Percentiles rank a stretch among this genome's conserved stretches.
phyloP scores from a whole-genome alignment of 1,140 invertebrate genomes.

The Aphis gossypii region DNA sequence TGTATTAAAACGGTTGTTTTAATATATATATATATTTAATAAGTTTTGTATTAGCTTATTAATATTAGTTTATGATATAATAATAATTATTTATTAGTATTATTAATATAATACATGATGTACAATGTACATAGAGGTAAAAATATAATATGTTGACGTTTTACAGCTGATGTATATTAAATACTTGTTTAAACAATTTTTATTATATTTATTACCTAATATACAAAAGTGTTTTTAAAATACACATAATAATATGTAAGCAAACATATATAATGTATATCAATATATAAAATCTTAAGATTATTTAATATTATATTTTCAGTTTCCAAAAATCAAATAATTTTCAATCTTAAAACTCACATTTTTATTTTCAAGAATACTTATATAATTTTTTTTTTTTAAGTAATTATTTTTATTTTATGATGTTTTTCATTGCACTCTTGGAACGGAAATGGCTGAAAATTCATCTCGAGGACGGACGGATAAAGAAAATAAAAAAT shows the following conservation, averaged over 20 bases:
- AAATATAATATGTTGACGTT: no score
- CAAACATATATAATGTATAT: no score
- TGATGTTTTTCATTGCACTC: not conserved
- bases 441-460: not conserved
- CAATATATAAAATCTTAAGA: not conserved
- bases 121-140: no score
- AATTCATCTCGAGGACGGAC: not conserved
- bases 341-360: not conserved
- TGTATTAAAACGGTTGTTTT: no score
- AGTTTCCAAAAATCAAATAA: not conserved
- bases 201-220: not conserved
- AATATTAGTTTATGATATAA: no score
- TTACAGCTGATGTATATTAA: no score
- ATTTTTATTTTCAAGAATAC: not conserved
- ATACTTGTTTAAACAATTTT: no score
- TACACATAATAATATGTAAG: no score
- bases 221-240: not conserved
- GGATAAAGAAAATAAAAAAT: not conserved
- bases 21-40: no score
- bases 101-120: no score
- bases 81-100: no score
- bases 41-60: no score
- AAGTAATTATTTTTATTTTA: constrained; percentile 5
- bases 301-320: not conserved
- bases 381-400: not conserved